Evolutionary conservation across 2,888 invertebrate species (phyloP), one percentile per base, ranked within the genome.

Genomic region (Lithophane leautieri): DNA sequence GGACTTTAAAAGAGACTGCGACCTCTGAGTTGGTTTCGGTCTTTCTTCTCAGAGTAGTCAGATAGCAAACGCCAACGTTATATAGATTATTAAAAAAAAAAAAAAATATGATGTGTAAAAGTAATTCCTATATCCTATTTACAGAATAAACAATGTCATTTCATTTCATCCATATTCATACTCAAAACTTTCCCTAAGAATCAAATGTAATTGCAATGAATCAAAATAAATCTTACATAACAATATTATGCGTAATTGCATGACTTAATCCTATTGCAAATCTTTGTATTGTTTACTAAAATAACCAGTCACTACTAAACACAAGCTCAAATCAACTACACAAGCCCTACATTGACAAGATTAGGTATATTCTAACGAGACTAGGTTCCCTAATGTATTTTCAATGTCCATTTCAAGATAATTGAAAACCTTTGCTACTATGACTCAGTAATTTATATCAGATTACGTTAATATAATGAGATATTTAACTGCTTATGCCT

Each of bases 391-490:
- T 82, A 84, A 83, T 83, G 81, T 74, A 82, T 82, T 84, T 84
- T 73, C 79, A 82, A 84, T 82, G 82, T 82, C 19, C 76, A 58
- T 73, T 85, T 82, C 70, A 75, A 77, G 75, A 80, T 84, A 83
- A 81, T 78, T 81, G 84, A 73, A 84, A 81, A 75, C 75, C 68
- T 70, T 61, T 14, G 63, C 70, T 71, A 70, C 62, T 70, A 75
- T 68, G 70, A 70, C 52, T 78, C 70, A 70, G 78, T 84, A 68
- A 73, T 78, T 78, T 81, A 78, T 50, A 61, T n/a, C 47, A 68
- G 63, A 65, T 84, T 22, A 60, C n/a, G n/a, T 71, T 66, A 9
- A 62, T 52, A 68, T 74, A 74, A 67, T 70, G 50, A 8, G 52
- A 58, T 71, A 56, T 74, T 83, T 69, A 78, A 70, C 67, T 60